Evolutionary conservation across 2,888 invertebrate genomes (phyloP).

Genomic region (Noctua janthina): DNA sequence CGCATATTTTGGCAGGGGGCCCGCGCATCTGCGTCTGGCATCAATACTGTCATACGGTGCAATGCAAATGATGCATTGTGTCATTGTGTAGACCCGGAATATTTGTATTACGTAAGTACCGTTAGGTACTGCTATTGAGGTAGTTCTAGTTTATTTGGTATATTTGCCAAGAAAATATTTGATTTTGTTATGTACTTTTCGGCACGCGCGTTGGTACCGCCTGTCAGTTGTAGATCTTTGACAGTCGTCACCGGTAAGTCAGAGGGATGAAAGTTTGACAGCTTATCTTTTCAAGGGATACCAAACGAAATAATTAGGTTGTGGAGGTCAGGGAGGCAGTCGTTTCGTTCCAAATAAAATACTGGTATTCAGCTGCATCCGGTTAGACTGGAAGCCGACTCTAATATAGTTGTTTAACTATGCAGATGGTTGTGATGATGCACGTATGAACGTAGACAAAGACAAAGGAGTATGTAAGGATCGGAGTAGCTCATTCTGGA

Average conservation of each 20-base stretch:
- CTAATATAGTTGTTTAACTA: not conserved
- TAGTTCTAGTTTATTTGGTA: not conserved
- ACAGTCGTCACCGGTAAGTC: not conserved
- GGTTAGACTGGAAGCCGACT: not conserved
- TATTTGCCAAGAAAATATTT: slow-evolving; percentile 8
- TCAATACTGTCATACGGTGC: slow-evolving; percentile 22
- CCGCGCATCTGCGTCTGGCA: slow-evolving; percentile 42
- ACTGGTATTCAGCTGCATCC: not conserved
- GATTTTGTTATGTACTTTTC: not conserved
- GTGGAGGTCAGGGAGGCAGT: not conserved
- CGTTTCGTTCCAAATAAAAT: not conserved
- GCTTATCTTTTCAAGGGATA: not conserved
- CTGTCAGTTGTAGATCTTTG: not conserved
- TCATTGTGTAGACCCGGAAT: slow-evolving; percentile 3
- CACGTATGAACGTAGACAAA: not conserved
- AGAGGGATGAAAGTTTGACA: not conserved
- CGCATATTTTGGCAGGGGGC: slow-evolving; percentile 54
- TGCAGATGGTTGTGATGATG: no score
- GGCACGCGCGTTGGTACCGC: not conserved
- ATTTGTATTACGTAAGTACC: slow-evolving; percentile 23
- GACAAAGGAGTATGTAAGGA: not conserved
- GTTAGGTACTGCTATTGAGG: slow-evolving; percentile 22
- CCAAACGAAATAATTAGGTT: not conserved
- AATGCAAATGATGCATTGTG: slow-evolving; percentile 56
- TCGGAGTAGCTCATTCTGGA: not conserved